Percentiles rank a stretch among this genome's conserved stretches.
Evolutionary conservation across 2,888 invertebrate genomes (phyloP).

Genomic region (Stramonita haemastoma): DNA sequence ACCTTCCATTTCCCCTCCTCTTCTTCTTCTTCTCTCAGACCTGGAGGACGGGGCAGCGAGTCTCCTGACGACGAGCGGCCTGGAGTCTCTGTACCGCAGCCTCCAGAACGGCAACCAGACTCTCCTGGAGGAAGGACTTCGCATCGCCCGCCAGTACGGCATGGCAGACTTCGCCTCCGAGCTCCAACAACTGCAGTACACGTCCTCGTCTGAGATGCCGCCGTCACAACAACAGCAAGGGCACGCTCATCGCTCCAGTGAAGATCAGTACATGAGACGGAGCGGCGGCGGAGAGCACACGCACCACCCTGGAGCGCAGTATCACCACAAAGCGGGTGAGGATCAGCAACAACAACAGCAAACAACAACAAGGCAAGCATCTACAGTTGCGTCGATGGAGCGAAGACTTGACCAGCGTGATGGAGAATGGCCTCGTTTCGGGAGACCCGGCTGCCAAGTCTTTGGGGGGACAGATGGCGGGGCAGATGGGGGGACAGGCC

Average conservation of each 20-base stretch:
- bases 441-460: not conserved
- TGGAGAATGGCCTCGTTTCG: too few species aligned
- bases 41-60: slow-evolving; percentile 32
- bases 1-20: not conserved
- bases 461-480: not conserved
- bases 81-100: slow-evolving; percentile 46
- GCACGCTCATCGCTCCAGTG: not conserved
- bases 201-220: not conserved
- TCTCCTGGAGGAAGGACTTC: slow-evolving; percentile 79
- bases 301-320: not conserved
- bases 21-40: not conserved
- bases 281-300: not conserved
- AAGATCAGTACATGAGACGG: slow-evolving; percentile 12
- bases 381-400: too few species aligned
- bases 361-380: not conserved
- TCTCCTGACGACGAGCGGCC: slow-evolving; percentile 12
- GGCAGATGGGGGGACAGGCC: not conserved
- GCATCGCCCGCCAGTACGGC: slow-evolving; percentile 77
- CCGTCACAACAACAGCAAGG: slow-evolving; percentile 35
- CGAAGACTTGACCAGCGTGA: too few species aligned
- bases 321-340: not conserved
- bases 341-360: not conserved
- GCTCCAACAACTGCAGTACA: slow-evolving; percentile 58
- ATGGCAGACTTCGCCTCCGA: slow-evolving; percentile 74
- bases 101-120: slow-evolving; percentile 65